Base-by-base conservation (phyloP, 2,888 invertebrate genomes). In the Pasiphila rectangulata region DNA sequence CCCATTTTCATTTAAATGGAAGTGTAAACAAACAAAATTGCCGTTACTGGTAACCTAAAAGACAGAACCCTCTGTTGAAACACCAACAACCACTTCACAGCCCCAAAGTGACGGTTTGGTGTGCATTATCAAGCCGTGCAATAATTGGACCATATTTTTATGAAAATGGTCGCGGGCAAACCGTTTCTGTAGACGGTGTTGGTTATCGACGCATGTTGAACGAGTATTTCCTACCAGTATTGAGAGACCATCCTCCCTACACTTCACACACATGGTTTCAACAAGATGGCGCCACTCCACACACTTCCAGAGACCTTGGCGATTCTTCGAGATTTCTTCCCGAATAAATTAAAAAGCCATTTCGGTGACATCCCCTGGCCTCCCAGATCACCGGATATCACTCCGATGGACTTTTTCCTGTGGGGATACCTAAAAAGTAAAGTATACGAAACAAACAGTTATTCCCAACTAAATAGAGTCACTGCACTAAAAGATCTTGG, bases 1-100 rank as follows among this genome's bases (percentile, higher is more conserved):
- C 59, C 87, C 45, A 91, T 44, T 59, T 60, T 45, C 54, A 61
- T 46, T 47, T 61, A 47, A 56, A 58, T 51, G 50, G 50, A 24
- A 21, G 25, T 51, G 52, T 59, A 10, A 59, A 56, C 21, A 54
- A 57, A 16, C 56, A 59, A 25, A 59, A 54, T 34, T 54, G 50
- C 42, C 48, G 51, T 29, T 54, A 47, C 43, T 58, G 48, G 56
- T 34, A 49, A 9, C 51, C 41, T 36, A 48, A 47, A 46, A 44
- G 47, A 49, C 48, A 45, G 29, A 53, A 55, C 35, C 51, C 55
- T n/a, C 43, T 40, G 6, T 39, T 52, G 16, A 52, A 57, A 52
- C 57, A 57, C 24, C 47, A 54, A 30, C 75, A 74, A 77, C 9
- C 24, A 0, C 12, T 24, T 25, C 21, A 9, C 20, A 12, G 7